phyloP scores from a whole-genome alignment of 1,140 invertebrate genomes.

The Drosophila azteca region DNA sequence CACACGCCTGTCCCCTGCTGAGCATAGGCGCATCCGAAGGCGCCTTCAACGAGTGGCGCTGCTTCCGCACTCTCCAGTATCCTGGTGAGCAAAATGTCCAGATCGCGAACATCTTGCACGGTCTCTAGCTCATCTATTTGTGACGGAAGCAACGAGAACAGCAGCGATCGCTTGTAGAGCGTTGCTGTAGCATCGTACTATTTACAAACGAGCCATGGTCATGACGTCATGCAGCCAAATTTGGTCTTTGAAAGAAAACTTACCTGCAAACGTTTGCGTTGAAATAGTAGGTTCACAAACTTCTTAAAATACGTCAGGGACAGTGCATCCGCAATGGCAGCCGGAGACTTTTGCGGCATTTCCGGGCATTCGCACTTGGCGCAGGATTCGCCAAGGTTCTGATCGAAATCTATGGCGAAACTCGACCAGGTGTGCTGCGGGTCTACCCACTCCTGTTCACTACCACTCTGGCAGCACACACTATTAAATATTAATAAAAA shows the following conservation, averaged over 20 bases:
- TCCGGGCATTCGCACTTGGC: conserved; percentile 19
- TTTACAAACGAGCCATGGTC: conserved; percentile 14
- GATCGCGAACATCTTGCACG: conserved; percentile 62
- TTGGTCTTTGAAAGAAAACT: conserved; percentile 10
- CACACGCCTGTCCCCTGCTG: conserved; percentile 29
- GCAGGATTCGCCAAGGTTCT: conserved; percentile 9
- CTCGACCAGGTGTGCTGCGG: conserved; percentile 59
- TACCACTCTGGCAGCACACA: conserved; percentile 47
- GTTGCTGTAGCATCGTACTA: conserved; percentile 46
- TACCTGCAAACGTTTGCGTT: conserved; percentile 59
- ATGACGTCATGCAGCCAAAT: conserved; percentile 60
- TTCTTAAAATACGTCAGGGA: conserved; percentile 72
- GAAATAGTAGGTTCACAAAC: conserved; percentile 62
- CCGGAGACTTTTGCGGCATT: conserved; percentile 17
- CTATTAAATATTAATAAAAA: conserved; percentile 49
- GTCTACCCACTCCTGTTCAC: conserved; percentile 59
- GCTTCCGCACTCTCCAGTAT: conserved; percentile 52
- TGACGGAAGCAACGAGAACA: conserved; percentile 54
- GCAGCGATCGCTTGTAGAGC: conserved; percentile 53
- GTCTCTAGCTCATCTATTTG: conserved; percentile 58
- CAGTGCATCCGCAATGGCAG: conserved; percentile 45
- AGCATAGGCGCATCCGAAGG: conserved; percentile 26
- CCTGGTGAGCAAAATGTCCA: conserved; percentile 62
- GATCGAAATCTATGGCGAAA: conserved; percentile 23
- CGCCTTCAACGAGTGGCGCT: conserved; percentile 18